Evolutionary conservation across 2,888 invertebrate species (phyloP).

Genomic region (Dasysyrphus tricinctus): DNA sequence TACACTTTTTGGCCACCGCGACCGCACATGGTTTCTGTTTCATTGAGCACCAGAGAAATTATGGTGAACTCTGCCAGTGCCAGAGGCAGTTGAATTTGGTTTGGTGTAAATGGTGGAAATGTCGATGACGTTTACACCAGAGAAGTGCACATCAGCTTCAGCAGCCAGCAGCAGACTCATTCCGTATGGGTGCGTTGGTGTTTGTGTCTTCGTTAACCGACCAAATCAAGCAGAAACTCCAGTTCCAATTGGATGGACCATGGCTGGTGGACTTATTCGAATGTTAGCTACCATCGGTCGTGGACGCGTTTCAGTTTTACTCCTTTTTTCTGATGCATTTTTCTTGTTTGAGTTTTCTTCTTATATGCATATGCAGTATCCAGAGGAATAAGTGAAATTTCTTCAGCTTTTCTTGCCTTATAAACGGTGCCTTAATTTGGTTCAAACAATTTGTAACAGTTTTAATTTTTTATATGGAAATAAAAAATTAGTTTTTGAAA

Average conservation of each 20-base stretch:
- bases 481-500: conserved; percentile 12
- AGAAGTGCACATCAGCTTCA: conserved; percentile 20
- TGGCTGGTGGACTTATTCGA: conserved; percentile 77
- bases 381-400: conserved; percentile 57
- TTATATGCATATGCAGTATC: not conserved
- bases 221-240: conserved; percentile 74
- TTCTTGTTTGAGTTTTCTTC: not conserved
- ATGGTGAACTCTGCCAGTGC: conserved; percentile 3
- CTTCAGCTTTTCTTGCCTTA: conserved; percentile 50
- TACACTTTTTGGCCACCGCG: conserved; percentile 9
- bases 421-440: conserved; percentile 61
- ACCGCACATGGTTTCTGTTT: conserved; percentile 66
- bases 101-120: conserved; percentile 39
- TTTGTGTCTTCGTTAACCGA: conserved; percentile 48
- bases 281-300: conserved; percentile 77
- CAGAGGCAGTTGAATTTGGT: not conserved
- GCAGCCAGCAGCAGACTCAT: conserved; percentile 29
- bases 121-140: conserved; percentile 23
- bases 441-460: conserved; percentile 30
- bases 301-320: conserved; percentile 77
- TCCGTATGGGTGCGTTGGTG: conserved; percentile 25
- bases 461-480: conserved; percentile 14
- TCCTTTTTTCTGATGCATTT: conserved; percentile 45
- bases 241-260: conserved; percentile 76
- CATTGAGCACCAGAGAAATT: conserved; percentile 69